Conservation (phyloP, 2,113 vertebrate genomes). For the Ailuropoda melanoleuca region DNA sequence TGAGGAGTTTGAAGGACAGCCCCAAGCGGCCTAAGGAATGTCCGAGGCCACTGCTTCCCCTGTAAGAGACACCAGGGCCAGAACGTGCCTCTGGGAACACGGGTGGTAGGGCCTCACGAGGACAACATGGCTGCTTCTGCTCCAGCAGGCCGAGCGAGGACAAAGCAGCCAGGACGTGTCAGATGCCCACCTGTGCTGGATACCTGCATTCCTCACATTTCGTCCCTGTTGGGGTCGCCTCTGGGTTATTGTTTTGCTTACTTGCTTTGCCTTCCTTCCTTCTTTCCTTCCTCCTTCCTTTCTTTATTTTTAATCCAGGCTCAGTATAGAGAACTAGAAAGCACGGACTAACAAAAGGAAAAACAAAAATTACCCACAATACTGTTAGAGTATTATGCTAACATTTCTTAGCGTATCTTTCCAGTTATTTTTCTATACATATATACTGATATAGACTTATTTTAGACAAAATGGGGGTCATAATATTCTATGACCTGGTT, state of each 20-base stretch:
- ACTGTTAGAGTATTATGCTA: not conserved
- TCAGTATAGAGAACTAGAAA: not conserved
- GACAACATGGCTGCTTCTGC: rapidly evolving
- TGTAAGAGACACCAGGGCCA: not conserved
- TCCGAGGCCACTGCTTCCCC: not conserved
- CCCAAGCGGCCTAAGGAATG: rapidly evolving
- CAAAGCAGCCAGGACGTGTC: rapidly evolving
- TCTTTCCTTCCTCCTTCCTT: not conserved
- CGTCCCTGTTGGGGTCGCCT: rapidly evolving
- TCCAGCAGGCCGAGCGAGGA: not conserved
- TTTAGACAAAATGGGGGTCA: not conserved
- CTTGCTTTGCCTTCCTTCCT: not conserved
- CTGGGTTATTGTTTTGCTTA: not conserved
- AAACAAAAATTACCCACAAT: not conserved
- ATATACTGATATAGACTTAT: not conserved
- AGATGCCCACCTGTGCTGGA: not conserved
- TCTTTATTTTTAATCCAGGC: not conserved
- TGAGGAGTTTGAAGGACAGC: rapidly evolving
- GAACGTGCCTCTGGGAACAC: not conserved
- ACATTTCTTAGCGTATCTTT: not conserved
- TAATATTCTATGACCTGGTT: not conserved
- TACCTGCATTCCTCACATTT: not conserved
- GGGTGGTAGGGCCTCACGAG: not conserved
- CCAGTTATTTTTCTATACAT: not conserved
- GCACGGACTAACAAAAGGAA: not conserved